Percentiles rank a stretch among this genome's conserved stretches.
These are phyloP conservation scores for Vanessa tameamea DNA, from an alignment of 1,140 invertebrate genomes.

Conservation along the genomic window DNA sequence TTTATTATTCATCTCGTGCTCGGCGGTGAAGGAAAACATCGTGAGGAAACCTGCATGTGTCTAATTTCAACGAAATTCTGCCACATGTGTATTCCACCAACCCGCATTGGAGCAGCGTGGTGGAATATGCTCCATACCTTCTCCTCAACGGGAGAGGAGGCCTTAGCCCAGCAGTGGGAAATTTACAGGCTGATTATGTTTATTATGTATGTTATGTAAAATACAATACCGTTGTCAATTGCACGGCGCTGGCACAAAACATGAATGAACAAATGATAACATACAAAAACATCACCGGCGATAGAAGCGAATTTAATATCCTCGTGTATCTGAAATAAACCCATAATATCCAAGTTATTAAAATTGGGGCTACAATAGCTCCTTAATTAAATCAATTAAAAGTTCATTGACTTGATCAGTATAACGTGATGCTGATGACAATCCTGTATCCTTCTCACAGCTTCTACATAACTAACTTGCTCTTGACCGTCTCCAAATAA, in stretches of 20 bases:
- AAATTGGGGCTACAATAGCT: background rate
- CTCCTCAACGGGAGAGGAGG: no score
- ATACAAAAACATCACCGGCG: conserved; percentile 67
- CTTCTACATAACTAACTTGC: conserved; percentile 40
- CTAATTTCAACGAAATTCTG: no score
- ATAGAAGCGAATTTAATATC: conserved; percentile 56
- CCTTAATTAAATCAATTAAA: background rate
- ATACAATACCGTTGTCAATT: conserved; percentile 57
- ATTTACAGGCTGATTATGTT: no score
- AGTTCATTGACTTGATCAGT: conserved; percentile 54
- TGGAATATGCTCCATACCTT: no score
- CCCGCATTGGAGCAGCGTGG: no score
- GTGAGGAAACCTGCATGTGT: no score
- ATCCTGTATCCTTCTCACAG: conserved; percentile 50
- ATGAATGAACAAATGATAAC: conserved; percentile 68
- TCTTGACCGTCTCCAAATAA: conserved; percentile 49
- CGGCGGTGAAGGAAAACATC: no score
- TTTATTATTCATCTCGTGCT: no score
- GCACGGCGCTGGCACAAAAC: conserved; percentile 66
- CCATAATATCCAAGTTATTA: conserved; percentile 4
- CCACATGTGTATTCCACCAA: no score
- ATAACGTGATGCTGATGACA: conserved; percentile 59
- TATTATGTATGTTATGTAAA: no score
- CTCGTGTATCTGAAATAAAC: conserved; percentile 52
- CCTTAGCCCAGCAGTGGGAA: no score